Conservation (phyloP, 1,140 invertebrate genomes). For the Nebria ingens region DNA sequence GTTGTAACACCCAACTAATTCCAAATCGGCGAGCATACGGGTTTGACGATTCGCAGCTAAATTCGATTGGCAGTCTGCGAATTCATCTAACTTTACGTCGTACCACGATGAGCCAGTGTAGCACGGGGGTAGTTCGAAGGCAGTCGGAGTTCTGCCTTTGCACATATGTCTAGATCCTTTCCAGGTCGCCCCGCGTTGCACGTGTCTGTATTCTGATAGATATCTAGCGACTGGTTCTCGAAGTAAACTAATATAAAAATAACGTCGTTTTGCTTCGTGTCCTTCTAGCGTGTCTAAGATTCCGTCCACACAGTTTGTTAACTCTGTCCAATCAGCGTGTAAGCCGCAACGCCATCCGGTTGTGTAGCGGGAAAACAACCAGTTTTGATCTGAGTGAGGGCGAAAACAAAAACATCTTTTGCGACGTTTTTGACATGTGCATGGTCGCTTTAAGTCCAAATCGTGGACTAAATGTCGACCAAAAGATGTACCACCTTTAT, state of each 20-base stretch:
- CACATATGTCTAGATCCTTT: slow-evolving; percentile 79
- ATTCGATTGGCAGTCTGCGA: slow-evolving; percentile 84
- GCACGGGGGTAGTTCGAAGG: slow-evolving; percentile 66
- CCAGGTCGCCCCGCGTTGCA: slow-evolving; percentile 97
- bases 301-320: slow-evolving; percentile 79
- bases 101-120: slow-evolving; percentile 56
- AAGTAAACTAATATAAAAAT: slow-evolving; percentile 94
- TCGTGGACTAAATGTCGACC: slow-evolving; percentile 90
- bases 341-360: slow-evolving; percentile 98
- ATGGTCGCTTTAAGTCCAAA: slow-evolving; percentile 78
- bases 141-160: slow-evolving; percentile 66
- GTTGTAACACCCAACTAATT: slow-evolving; percentile 92
- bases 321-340: slow-evolving; percentile 96
- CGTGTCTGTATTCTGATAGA: slow-evolving; percentile 51
- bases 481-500: slow-evolving; percentile 77
- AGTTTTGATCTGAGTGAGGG: slow-evolving; percentile 81
- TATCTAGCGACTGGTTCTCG: slow-evolving; percentile 74
- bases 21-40: slow-evolving; percentile 92
- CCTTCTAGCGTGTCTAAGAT: slow-evolving; percentile 81
- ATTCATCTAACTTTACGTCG: slow-evolving; percentile 64
- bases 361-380: slow-evolving; percentile 97
- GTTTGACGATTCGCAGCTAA: slow-evolving; percentile 94
- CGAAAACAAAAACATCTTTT: slow-evolving; percentile 90
- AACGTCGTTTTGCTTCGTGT: slow-evolving; percentile 64
- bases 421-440: slow-evolving; percentile 66